Percentiles rank a stretch among this genome's conserved stretches.
Evolutionary conservation across 2,113 vertebrate genomes (phyloP).

Genomic region (Aleadryas rufinucha): DNA sequence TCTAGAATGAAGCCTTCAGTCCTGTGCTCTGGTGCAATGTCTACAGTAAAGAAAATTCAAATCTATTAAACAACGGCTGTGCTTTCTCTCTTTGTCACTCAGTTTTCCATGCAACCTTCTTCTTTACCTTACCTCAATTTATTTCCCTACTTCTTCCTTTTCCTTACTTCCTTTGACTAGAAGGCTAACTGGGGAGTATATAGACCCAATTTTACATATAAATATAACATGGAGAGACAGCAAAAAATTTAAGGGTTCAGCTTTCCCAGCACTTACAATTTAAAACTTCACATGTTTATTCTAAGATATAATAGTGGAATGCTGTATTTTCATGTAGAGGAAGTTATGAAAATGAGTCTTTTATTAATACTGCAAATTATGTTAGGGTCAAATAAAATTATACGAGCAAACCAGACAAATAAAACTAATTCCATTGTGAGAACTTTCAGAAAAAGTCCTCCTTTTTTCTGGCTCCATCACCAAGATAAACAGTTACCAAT

Average conservation of each 20-base stretch:
- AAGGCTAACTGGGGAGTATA: neutral
- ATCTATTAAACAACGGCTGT: neutral
- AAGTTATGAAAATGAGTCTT: neutral
- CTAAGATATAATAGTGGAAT: neutral
- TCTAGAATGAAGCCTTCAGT: neutral
- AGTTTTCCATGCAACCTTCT: neutral
- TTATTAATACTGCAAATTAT: neutral
- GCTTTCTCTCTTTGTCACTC: neutral
- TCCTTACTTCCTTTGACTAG: neutral
- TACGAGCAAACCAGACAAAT: neutral
- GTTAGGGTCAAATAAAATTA: neutral
- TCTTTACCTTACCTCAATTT: neutral
- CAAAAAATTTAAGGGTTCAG: neutral
- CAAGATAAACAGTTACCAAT: neutral
- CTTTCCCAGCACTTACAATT: neutral
- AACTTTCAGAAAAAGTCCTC: neutral
- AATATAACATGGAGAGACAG: neutral
- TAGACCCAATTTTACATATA: neutral
- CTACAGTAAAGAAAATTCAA: neutral
- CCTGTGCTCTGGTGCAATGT: neutral
- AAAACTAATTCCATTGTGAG: neutral
- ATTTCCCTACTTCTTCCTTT: neutral
- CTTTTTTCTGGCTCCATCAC: neutral
- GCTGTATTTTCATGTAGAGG: neutral
- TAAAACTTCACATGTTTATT: neutral